Percentiles rank a stretch among this genome's conserved stretches.
Conservation (phyloP, 2,797 vertebrate genomes). For the Sphenopsis melanotis region DNA sequence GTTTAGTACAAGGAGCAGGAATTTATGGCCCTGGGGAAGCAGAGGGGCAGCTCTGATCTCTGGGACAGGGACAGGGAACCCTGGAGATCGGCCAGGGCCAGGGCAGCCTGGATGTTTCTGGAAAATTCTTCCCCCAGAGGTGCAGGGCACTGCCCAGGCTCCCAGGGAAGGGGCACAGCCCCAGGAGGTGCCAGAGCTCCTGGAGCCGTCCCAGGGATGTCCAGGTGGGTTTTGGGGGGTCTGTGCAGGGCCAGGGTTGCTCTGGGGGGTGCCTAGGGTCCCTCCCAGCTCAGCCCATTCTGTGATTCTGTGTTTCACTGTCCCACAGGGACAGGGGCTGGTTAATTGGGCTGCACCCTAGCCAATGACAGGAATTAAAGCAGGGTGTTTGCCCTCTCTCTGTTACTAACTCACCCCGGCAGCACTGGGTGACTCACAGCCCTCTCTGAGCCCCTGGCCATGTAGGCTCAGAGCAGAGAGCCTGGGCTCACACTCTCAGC, state of each 20-base stretch:
- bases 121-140: neutral
- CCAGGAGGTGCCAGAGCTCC: neutral
- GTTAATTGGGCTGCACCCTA: neutral
- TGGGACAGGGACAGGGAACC: too few species aligned
- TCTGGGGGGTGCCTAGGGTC: neutral
- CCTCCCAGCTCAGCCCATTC: neutral
- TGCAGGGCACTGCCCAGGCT: neutral
- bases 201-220: accelerated
- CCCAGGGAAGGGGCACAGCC: neutral
- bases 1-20: accelerated
- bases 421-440: neutral
- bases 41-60: neutral
- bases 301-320: neutral
- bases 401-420: neutral
- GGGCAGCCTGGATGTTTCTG: accelerated
- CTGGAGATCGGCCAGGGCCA: neutral
- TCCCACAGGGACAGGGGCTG: neutral
- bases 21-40: neutral
- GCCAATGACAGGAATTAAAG: neutral
- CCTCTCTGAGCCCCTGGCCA: neutral
- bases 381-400: neutral
- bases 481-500: neutral
- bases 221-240: neutral
- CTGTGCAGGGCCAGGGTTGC: neutral
- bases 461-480: neutral